Evolutionary conservation across 2,113 vertebrate species (phyloP).

Genomic region (Acanthisitta chloris): DNA sequence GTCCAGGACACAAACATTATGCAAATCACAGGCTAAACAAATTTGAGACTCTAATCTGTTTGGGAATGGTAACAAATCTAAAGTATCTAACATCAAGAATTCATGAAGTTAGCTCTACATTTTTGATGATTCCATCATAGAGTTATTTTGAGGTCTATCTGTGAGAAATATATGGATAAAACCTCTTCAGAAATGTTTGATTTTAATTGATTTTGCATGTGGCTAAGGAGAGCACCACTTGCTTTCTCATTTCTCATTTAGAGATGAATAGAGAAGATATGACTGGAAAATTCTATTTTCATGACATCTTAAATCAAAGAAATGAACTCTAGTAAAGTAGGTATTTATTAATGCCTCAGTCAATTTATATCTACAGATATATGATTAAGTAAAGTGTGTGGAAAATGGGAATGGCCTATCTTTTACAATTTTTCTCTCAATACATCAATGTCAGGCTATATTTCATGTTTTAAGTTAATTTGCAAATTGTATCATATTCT

Average conservation of each 20-base stretch:
- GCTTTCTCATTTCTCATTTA: not conserved
- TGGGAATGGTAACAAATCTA: not conserved
- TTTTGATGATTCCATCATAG: not conserved
- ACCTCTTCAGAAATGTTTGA: not conserved
- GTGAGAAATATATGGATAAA: not conserved
- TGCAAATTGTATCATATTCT: not conserved
- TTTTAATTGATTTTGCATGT: not conserved
- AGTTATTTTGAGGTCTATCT: not conserved
- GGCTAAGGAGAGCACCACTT: not conserved
- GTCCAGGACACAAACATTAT: not conserved
- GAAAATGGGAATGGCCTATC: not conserved
- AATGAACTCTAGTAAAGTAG: not conserved
- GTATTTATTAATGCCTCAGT: conserved; percentile 16
- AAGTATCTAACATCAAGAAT: not conserved
- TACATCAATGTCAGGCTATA: not conserved
- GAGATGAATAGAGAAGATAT: not conserved
- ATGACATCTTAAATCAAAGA: conserved; percentile 24
- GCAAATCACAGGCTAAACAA: not conserved
- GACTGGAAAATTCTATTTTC: conserved; percentile 18
- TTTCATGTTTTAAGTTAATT: not conserved
- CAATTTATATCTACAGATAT: not conserved
- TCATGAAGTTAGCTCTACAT: not conserved
- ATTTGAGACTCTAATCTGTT: not conserved
- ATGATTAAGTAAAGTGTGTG: not conserved
- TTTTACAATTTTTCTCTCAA: conserved; percentile 14